A percentile compares a stretch with the other conserved stretches of the same genome.
These are phyloP conservation scores for Python bivittatus DNA, from an alignment of 2,113 vertebrate species.

Conservation along the genomic window DNA sequence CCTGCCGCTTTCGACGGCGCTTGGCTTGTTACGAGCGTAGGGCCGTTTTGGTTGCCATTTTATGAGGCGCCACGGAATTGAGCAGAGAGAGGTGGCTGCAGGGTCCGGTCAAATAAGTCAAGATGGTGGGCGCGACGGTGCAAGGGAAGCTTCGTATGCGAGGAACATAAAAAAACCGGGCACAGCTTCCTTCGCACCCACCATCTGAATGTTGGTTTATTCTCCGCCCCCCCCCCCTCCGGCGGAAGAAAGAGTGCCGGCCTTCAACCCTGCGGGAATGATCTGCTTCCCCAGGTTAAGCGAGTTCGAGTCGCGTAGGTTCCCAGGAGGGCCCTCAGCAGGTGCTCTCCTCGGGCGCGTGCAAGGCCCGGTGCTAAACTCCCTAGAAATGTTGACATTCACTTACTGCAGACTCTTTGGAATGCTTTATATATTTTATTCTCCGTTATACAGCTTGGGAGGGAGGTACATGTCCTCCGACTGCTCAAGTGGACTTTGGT, in stretches of 20 bases:
- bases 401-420: background rate
- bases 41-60: slow-evolving; percentile 53
- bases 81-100: background rate
- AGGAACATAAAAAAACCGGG: background rate
- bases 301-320: background rate
- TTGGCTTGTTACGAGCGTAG: background rate
- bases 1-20: background rate
- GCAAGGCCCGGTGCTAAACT: background rate
- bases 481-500: background rate
- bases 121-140: background rate
- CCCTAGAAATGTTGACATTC: background rate
- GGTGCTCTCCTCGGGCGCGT: background rate
- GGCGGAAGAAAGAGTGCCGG: background rate
- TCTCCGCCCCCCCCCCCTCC: too few species aligned
- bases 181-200: background rate
- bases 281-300: background rate
- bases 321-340: background rate
- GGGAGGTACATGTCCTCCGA: background rate
- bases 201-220: background rate
- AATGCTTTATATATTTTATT: background rate
- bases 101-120: background rate
- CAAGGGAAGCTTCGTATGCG: background rate
- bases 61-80: slow-evolving; percentile 40
- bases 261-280: too few species aligned
- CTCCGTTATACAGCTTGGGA: background rate